Evolutionary conservation across 2,888 invertebrate species (phyloP).

Genomic region (Cheilosia vernalis): DNA sequence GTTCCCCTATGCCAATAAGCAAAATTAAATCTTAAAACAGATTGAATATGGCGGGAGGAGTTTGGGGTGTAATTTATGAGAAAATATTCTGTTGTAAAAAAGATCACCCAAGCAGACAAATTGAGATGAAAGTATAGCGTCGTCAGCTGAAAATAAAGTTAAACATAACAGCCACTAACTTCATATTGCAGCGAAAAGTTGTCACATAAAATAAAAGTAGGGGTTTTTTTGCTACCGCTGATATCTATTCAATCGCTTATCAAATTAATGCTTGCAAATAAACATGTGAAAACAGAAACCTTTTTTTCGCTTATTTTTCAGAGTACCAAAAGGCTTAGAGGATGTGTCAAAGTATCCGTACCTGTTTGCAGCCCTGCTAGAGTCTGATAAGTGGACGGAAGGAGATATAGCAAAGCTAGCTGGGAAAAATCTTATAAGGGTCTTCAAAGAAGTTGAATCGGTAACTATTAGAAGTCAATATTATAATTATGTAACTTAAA

Average conservation of each 20-base stretch:
- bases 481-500: no score
- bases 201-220: background rate
- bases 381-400: slow-evolving; percentile 92
- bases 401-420: slow-evolving; percentile 92
- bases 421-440: slow-evolving; percentile 92
- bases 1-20: background rate
- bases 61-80: background rate
- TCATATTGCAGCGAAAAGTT: background rate
- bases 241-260: no score
- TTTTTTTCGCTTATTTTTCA: slow-evolving; percentile 57
- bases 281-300: no score
- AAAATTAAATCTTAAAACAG: background rate
- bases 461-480: slow-evolving; percentile 85
- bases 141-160: slow-evolving; percentile 4
- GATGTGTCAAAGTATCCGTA: slow-evolving; percentile 94
- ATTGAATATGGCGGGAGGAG: background rate
- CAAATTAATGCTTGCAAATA: no score
- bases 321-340: slow-evolving; percentile 90
- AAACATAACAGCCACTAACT: slow-evolving; percentile 4
- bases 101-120: background rate
- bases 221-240: no score
- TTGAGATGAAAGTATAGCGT: background rate
- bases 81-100: background rate
- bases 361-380: slow-evolving; percentile 90
- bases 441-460: slow-evolving; percentile 90